Evolutionary conservation across 2,797 vertebrate genomes (phyloP), one percentile per base, ranked within the genome.

Genomic region (Myripristis murdjan): DNA sequence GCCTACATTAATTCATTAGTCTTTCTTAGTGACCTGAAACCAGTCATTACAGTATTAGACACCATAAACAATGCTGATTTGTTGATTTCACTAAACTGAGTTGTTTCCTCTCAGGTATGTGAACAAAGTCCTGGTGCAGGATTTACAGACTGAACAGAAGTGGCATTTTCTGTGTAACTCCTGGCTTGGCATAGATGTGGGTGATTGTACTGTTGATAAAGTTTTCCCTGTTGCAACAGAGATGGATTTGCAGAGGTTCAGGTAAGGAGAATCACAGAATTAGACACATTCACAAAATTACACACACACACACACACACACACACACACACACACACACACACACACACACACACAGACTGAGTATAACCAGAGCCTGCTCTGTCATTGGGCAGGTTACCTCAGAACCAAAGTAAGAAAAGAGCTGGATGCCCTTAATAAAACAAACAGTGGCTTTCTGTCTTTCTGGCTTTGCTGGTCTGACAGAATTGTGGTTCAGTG

Each of bases 141-240:
- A 99, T 63, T 64, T 97, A 56, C 94, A 92, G 15, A 90, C 86
- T 2, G 92, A 94, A 70, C 86, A 90, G 77, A 97, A 95, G 73
- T 97, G 96, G 96, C 87, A 95, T 69, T 97, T 98, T 84, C 92
- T 98, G 6, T 99, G 97, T 83, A 97, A 95, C 76, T 97, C 96
- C 0, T 99, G 98, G 97, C 86, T 99, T 57, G 93, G 96, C 5
- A 49, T 96, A 35, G 92, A 97, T 59, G 83, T 96, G 0, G 96
- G 92, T 28, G 96, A 97, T 24, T 95, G 96, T 61, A 87, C 93
- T 23, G 88, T 98, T 0, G 95, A 98, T 87, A 96, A 94, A 92
- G 64, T 95, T 35, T 96, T 98, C 76, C 92, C 92, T 0, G 93
- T 95, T 68, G 95, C 97, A 8, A 95, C 95, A 15, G 97, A 98